Base-by-base conservation (phyloP, 2,113 vertebrate genomes). In the Lagopus muta region DNA sequence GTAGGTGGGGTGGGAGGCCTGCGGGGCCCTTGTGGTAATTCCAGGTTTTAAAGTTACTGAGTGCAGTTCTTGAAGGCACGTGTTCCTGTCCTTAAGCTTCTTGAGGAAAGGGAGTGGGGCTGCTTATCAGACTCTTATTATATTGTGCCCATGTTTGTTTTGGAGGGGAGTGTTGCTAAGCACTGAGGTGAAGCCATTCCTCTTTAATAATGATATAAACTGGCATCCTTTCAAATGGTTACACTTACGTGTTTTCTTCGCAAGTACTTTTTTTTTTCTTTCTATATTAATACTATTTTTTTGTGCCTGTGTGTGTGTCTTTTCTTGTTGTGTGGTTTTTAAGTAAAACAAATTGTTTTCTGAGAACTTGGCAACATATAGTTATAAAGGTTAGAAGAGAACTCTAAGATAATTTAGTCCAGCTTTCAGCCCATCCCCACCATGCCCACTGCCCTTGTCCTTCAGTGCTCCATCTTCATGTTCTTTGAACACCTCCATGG, bases 1-100 rank as follows among this genome's bases (percentile, higher is more conserved):
- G 99, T 98, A 88, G 34, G 19, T 1, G 17, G 38, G 28, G 17
- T 10, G 54, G 28, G 30, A 6, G 50, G 50, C 47, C 47, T 24
- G 21, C 47, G 21, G 25, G 50, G 25, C 25, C 25, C 50, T n/a
- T 5, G 12, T 64, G 55, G 5, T 28, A 60, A n/a, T 87, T 60
- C 47, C 25, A 42, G 21, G 16, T 48, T 84, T 75, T 84, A 47
- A 55, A 13, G 3, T 76, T 43, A 5, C 7, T 58, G 38, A 25
- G 17, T 30, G 18, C 27, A 62, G 8, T 76, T 65, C 61, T 79
- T 43, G 48, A 36, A 60, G 30, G 6, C 11, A 30, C 1, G 0
- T 60, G 20, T 77, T 48, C 10, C 27, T 78, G 47, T 6, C 3
- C 13, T 36, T 38, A 24, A 11, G 19, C 8, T 64, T 9, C 13